Evolutionary conservation across 2,113 vertebrate genomes (phyloP), one percentile per base, ranked within the genome.

Genomic region (Suricata suricatta): DNA sequence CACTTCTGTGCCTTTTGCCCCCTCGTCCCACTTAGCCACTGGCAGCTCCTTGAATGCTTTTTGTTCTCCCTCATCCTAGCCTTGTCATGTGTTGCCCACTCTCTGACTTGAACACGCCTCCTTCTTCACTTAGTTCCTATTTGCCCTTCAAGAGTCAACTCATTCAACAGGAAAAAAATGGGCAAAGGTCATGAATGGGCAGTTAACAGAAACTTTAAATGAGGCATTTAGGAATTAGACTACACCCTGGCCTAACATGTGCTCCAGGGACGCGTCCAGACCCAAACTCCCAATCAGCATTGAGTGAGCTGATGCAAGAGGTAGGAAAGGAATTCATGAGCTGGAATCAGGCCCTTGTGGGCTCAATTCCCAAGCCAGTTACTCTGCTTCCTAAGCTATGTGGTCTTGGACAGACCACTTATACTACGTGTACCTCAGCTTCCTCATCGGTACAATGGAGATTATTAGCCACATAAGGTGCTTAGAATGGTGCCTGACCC

Each of bases 161-260:
- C 66, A 93, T 41, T 76, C 21, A 38, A 52, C 12, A 77, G n/a
- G 57, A 82, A 93, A 95, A 95, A 82, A 93, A 87, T 14, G 19
- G 80, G 47, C 29, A 90, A 79, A 93, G 50, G 17, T 86, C 57
- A 69, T 27, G 31, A 90, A 54, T 72, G 38, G 54, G 63, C 25
- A 54, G 25, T 66, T 88, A 79, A 79, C 27, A 82, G 81, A 88
- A 86, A 87, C 54, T 77, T 77, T 31, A 47, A 76, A 77, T 17
- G 41, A 29, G 41, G 15, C 74, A 77, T 10, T 47, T 77, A 47
- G 1, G 7, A 44, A 77, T 77, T 47, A 77, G 41, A 47, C 14
- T 27, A 29, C 14, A 14, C 23, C 31, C 72, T 72, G 50, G 27
- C 14, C 57, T 89, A 16, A 17, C 38, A 4, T 9, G 1, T 19